A percentile compares a stretch with the other conserved stretches of the same genome.
Evolutionary conservation across 2,113 vertebrate genomes (phyloP).

Genomic region (Diadophis punctatus): DNA sequence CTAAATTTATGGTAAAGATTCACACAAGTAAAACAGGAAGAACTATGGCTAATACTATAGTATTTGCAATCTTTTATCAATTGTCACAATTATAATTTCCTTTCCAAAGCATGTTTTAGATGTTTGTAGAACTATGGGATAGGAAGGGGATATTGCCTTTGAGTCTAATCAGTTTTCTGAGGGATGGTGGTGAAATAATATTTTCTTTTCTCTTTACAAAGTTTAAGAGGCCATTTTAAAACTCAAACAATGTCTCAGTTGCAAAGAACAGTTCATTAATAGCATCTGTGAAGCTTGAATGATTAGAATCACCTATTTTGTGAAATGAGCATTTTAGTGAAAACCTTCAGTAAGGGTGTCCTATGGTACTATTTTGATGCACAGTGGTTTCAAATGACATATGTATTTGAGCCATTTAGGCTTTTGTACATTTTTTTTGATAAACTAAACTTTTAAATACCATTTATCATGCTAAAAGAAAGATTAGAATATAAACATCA

Average conservation of each 20-base stretch:
- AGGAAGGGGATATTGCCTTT: not conserved
- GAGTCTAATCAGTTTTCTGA: not conserved
- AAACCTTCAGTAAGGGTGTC: not conserved
- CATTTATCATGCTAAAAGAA: not conserved
- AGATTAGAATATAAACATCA: not conserved
- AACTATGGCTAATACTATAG: not conserved
- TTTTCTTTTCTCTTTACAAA: not conserved
- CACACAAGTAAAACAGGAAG: not conserved
- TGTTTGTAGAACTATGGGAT: not conserved
- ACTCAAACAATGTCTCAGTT: not conserved
- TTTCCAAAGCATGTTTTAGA: not conserved
- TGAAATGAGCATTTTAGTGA: not conserved
- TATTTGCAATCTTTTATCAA: not conserved
- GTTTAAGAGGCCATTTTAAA: not conserved
- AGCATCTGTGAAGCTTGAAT: not conserved
- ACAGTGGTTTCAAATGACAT: rapidly evolving
- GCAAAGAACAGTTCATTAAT: not conserved
- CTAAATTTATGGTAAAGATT: not conserved
- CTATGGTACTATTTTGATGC: not conserved
- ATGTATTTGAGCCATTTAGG: not conserved
- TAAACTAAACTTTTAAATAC: not conserved
- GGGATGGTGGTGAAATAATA: not conserved
- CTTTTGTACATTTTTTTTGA: not conserved
- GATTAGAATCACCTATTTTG: not conserved
- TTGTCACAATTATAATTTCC: not conserved